These are phyloP conservation scores for Amazona guildingii DNA, from an alignment of 2,113 vertebrate genomes.

Conservation along the genomic window DNA sequence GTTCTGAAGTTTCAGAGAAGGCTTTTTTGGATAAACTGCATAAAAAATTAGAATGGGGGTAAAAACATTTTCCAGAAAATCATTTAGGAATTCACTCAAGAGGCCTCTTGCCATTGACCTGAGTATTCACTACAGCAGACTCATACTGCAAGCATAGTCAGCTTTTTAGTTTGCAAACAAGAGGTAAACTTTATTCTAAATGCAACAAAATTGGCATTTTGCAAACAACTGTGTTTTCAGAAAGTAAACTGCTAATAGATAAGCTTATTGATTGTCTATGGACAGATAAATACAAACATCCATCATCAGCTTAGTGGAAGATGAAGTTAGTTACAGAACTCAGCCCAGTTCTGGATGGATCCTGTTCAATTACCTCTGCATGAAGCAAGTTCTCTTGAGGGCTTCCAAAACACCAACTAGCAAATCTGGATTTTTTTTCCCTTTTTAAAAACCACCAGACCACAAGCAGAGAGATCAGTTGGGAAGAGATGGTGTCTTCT, in stretches of 20 bases:
- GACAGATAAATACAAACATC: background rate
- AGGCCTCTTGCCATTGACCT: background rate
- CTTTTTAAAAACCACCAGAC: background rate
- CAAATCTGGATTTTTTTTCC: background rate
- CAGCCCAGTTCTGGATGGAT: background rate
- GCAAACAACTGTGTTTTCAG: background rate
- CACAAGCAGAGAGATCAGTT: background rate
- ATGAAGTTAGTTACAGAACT: background rate
- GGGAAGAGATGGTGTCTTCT: background rate
- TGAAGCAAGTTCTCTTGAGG: background rate
- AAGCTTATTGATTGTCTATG: background rate
- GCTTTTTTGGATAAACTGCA: background rate
- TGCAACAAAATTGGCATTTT: background rate
- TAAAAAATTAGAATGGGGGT: background rate
- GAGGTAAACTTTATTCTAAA: background rate
- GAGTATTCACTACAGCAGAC: background rate
- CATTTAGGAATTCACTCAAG: background rate
- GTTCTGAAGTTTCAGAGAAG: background rate
- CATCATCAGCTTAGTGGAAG: background rate
- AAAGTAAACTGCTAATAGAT: background rate
- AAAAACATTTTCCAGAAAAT: background rate
- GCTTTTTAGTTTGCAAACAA: background rate
- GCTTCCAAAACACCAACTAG: background rate
- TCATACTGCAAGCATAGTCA: background rate
- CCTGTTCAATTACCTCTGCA: background rate